Base-by-base conservation (phyloP, 2,888 invertebrate species). In the Pandemis corylana region DNA sequence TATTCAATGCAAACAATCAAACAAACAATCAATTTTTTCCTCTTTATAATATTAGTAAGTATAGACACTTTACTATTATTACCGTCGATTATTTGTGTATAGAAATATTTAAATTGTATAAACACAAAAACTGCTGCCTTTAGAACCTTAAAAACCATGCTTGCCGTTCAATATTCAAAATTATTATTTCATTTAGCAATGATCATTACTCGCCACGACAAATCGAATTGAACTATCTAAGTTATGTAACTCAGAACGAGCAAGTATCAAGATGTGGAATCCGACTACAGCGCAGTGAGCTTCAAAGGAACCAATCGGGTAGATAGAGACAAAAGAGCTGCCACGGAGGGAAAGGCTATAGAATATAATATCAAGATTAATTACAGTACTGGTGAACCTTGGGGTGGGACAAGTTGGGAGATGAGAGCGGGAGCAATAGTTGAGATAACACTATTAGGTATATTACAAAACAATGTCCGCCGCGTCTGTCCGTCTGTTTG, bases 291-390 rank as follows among this genome's bases (percentile, higher is more conserved):
- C 56, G 15, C 70, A 71, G 28, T 53, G 63, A 13, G 68, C 68
- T 59, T 75, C 67, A 75, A 75, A 75, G 75, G 74, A 74, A 66
- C 74, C 74, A 66, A 75, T 75, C 66, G 75, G 63, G 53, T 62
- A 63, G 67, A 66, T 64, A 75, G 61, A 71, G 71, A 75, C 75
- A 75, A 75, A 75, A 75, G 75, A 75, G 66, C 75, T 56, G 74
- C 74, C 67, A 70, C 67, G 62, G 62, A 70, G 67, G 75, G 70
- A 69, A 56, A 65, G 49, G 66, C 69, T 69, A 74, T 74, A 74
- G 70, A 75, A 71, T 75, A 71, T 71, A 75, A 75, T 71, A 75
- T 75, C 75, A 75, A 75, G 75, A 75, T 75, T 75, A 75, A 75
- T 75, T 75, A 71, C 67, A 42, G 62, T 74, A 66, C 74, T 61